Conservation (phyloP, 2,113 vertebrate genomes). For the Emydura subglobosa region DNA sequence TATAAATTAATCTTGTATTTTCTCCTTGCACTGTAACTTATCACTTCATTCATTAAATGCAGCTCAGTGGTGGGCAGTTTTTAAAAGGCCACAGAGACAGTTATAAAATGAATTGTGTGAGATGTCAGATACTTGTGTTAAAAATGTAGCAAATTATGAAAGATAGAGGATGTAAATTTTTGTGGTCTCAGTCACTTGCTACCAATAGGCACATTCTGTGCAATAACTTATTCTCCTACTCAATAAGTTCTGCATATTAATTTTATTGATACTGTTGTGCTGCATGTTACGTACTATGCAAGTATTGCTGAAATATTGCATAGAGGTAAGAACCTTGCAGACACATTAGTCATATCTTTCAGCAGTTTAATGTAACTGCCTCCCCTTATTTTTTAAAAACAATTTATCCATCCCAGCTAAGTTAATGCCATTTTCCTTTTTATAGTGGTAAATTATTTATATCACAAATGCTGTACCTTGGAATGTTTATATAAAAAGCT, state of each 20-base stretch:
- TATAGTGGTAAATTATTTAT: slow-evolving; percentile 46
- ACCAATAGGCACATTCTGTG: slow-evolving; percentile 28
- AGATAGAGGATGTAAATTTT: slow-evolving; percentile 42
- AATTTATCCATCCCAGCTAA: slow-evolving; percentile 17
- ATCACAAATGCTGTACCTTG: slow-evolving; percentile 39
- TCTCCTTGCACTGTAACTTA: slow-evolving; percentile 54
- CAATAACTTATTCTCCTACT: slow-evolving; percentile 42
- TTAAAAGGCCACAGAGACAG: slow-evolving; percentile 52
- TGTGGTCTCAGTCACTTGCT: slow-evolving; percentile 49
- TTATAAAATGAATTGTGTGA: slow-evolving; percentile 51
- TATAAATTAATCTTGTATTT: slow-evolving; percentile 71
- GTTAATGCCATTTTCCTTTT: slow-evolving; percentile 2
- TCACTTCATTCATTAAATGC: slow-evolving; percentile 59
- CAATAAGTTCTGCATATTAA: slow-evolving; percentile 48
- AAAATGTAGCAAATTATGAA: slow-evolving; percentile 56
- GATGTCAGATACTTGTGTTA: slow-evolving; percentile 58
- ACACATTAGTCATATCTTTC: neutral
- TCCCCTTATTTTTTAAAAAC: neutral
- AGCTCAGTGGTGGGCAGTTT: slow-evolving; percentile 51
- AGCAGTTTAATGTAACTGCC: slow-evolving; percentile 26
- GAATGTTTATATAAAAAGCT: slow-evolving; percentile 47
- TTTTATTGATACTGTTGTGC: slow-evolving; percentile 53
- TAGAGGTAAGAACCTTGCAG: slow-evolving; percentile 10
- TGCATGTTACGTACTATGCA: neutral
- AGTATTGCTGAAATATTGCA: slow-evolving; percentile 40